phyloP scores from a whole-genome alignment of 2,113 vertebrate genomes.

The Datnioides undecimradiatus region DNA sequence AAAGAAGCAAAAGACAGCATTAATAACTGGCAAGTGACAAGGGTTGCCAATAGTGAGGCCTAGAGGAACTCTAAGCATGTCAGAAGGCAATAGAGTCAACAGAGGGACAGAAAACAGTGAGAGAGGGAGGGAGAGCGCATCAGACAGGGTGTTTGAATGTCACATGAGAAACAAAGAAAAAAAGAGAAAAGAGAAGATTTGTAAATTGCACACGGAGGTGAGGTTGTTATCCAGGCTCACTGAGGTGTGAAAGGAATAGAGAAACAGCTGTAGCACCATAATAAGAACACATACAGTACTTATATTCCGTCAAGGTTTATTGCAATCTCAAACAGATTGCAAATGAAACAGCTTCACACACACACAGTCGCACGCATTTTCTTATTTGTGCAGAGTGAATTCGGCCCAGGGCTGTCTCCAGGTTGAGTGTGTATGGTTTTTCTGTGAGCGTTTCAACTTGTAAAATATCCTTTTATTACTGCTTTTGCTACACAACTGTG shows the following conservation, averaged over 20 bases:
- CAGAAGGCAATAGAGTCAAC: constrained; percentile 50
- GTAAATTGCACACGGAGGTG: constrained; percentile 33
- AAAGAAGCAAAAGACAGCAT: constrained; percentile 7
- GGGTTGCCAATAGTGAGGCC: constrained; percentile 68
- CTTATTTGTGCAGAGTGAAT: neutral
- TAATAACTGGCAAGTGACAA: constrained; percentile 34
- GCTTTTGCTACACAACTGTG: neutral
- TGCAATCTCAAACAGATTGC: constrained; percentile 30
- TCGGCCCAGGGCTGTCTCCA: neutral
- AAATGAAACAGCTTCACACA: constrained; percentile 21
- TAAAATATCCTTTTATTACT: neutral
- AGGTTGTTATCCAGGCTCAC: constrained; percentile 55
- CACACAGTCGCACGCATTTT: neutral
- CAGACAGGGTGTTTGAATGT: neutral
- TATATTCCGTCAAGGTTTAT: constrained; percentile 34
- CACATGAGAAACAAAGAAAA: constrained; percentile 10
- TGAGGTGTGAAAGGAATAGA: constrained; percentile 51
- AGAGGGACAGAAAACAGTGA: constrained; percentile 21
- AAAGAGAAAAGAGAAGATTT: constrained; percentile 32
- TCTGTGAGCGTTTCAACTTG: neutral
- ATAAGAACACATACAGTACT: constrained; percentile 44
- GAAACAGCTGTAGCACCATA: constrained; percentile 55
- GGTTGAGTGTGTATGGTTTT: constrained; percentile 7
- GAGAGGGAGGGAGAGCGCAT: too few species aligned
- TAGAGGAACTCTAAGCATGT: constrained; percentile 57